Evolutionary conservation across 2,888 invertebrate species (phyloP).

Genomic region (Drosophila fungiperda): DNA sequence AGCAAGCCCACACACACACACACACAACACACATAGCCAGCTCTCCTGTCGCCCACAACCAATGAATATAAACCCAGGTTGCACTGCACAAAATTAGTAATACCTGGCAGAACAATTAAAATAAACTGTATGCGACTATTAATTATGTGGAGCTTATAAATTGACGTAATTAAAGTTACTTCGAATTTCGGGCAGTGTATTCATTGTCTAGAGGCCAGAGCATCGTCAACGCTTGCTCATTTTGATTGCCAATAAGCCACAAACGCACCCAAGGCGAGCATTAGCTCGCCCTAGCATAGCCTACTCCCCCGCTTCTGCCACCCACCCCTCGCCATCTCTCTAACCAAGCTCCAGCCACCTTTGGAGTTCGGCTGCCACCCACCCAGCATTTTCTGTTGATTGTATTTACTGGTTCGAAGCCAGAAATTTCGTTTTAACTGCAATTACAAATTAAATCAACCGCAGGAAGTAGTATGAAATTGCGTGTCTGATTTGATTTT

Average conservation of each 20-base stretch:
- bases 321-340: background rate
- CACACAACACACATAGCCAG: slow-evolving; percentile 8
- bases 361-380: slow-evolving; percentile 1
- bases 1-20: slow-evolving; percentile 28
- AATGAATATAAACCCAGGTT: slow-evolving; percentile 16
- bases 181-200: slow-evolving; percentile 28
- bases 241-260: slow-evolving; percentile 72
- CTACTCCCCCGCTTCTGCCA: background rate
- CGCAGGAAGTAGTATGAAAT: slow-evolving; percentile 47
- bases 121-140: background rate
- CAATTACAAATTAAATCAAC: slow-evolving; percentile 75
- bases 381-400: slow-evolving; percentile 29
- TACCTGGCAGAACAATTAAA: background rate
- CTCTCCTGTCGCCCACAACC: slow-evolving; percentile 5
- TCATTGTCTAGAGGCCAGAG: slow-evolving; percentile 19
- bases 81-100: slow-evolving; percentile 34
- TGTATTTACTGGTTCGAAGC: slow-evolving; percentile 48
- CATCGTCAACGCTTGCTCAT: slow-evolving; percentile 38
- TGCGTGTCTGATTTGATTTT: slow-evolving; percentile 45
- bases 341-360: slow-evolving; percentile 15
- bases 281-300: slow-evolving; percentile 35
- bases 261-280: slow-evolving; percentile 70
- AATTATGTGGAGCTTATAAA: background rate
- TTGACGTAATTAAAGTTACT: background rate
- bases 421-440: slow-evolving; percentile 52